Evolutionary conservation across 30 jellyfish, hydroid and myxozoan species (phyloP).

Genomic region (Sanderia malayensis): DNA sequence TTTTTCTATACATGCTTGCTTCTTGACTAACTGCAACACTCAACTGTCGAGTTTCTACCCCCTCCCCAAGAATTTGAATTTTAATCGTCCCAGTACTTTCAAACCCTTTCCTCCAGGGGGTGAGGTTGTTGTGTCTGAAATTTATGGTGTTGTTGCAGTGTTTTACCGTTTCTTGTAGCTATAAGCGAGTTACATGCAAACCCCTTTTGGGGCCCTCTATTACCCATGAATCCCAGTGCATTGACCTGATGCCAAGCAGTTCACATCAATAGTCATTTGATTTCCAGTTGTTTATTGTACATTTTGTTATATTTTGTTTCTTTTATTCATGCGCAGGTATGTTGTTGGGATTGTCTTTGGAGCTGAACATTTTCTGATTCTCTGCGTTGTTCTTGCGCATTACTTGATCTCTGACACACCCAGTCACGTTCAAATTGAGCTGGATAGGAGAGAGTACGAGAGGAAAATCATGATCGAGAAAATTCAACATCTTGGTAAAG

Average conservation of each 20-base stretch:
- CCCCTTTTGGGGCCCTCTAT: too few relatives aligned
- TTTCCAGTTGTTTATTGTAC: too few relatives aligned
- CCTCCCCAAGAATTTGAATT: not conserved
- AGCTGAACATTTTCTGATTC: constrained; percentile 80
- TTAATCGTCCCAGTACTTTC: not conserved
- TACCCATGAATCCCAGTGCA: too few relatives aligned
- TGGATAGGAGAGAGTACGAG: constrained; percentile 82
- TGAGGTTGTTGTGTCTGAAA: too few relatives aligned
- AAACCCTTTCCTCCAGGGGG: not conserved
- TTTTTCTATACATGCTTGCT: not conserved
- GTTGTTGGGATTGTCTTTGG: constrained; percentile 91
- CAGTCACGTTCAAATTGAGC: constrained; percentile 59
- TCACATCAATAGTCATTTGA: too few relatives aligned
- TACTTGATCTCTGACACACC: constrained; percentile 73
- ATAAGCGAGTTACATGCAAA: too few relatives aligned
- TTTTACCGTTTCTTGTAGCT: too few relatives aligned
- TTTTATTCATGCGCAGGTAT: constrained; percentile 46
- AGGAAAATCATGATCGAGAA: constrained; percentile 31
- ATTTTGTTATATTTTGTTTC: too few relatives aligned
- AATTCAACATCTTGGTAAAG: constrained; percentile 13
- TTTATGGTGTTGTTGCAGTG: too few relatives aligned
- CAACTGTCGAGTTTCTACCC: not conserved
- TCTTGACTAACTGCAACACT: not conserved
- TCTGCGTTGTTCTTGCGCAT: constrained; percentile 76
- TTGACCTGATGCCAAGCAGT: too few relatives aligned